Evolutionary conservation across 2,113 vertebrate species (phyloP).

Genomic region (Onychostruthus taczanowskii): DNA sequence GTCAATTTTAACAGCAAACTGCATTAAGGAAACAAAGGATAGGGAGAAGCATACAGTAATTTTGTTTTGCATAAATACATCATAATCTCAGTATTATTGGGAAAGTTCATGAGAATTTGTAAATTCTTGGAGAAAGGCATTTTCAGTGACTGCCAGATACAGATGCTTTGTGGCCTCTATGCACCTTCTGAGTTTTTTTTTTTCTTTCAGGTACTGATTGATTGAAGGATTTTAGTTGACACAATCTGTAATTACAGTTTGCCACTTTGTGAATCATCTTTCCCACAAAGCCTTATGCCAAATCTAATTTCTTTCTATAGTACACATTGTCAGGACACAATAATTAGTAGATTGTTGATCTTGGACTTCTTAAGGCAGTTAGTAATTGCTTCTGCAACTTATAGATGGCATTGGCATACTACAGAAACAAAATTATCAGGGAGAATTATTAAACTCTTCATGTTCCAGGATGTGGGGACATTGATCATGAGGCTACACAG

Average conservation of each 20-base stretch:
- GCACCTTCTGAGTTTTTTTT: background rate
- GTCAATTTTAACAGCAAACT: conserved; percentile 87
- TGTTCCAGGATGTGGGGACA: background rate
- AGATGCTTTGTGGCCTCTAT: background rate
- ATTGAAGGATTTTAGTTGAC: background rate
- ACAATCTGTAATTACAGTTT: background rate
- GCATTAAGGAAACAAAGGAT: conserved; percentile 23
- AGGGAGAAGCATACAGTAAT: background rate
- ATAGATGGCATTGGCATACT: background rate
- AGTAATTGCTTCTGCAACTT: background rate
- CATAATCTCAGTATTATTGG: background rate
- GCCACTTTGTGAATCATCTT: background rate
- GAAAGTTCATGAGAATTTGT: background rate
- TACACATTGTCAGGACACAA: background rate
- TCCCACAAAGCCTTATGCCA: background rate
- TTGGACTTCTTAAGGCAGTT: background rate
- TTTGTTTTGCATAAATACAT: background rate
- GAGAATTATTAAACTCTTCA: background rate
- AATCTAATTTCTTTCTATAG: background rate
- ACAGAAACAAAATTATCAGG: background rate
- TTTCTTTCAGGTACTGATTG: background rate
- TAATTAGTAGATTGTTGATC: background rate
- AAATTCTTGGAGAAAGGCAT: background rate
- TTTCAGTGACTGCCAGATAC: background rate
- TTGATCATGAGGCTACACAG: background rate